These are phyloP conservation scores for Sericinus montela DNA, from an alignment of 2,888 invertebrate genomes.

Conservation along the genomic window DNA sequence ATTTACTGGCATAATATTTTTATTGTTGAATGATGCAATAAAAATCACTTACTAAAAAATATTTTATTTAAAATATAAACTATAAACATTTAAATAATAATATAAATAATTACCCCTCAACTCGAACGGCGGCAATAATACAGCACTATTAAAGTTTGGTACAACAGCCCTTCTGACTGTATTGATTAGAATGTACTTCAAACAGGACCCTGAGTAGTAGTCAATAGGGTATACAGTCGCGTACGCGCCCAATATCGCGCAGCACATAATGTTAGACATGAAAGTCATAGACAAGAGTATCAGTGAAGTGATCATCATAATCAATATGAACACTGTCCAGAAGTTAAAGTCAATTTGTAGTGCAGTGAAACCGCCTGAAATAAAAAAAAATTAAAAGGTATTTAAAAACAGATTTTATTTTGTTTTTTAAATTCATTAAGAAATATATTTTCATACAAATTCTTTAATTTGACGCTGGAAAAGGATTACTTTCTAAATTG, in stretches of 20 bases:
- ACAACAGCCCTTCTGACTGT: conserved; percentile 81
- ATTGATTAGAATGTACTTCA: conserved; percentile 85
- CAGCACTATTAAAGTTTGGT: conserved; percentile 76
- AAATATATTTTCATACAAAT: too few species aligned
- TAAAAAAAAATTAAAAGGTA: conserved; percentile 1
- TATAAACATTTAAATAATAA: too few species aligned
- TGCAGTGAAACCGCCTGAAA: conserved; percentile 65
- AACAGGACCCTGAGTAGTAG: conserved; percentile 81
- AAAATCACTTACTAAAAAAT: too few species aligned
- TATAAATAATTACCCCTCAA: conserved; percentile 65
- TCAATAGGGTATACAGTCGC: conserved; percentile 81
- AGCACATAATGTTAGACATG: conserved; percentile 80
- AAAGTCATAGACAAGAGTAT: conserved; percentile 69
- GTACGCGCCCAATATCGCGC: conserved; percentile 82
- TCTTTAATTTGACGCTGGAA: too few species aligned
- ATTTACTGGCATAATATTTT: too few species aligned
- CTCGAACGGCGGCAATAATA: conserved; percentile 80
- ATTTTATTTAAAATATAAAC: too few species aligned
- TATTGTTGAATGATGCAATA: too few species aligned
- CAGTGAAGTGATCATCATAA: conserved; percentile 69
- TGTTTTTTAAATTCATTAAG: too few species aligned
- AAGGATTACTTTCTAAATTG: too few species aligned
- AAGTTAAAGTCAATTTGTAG: conserved; percentile 79
- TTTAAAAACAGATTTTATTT: too few species aligned
- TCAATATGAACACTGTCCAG: conserved; percentile 80